Conservation (phyloP, 2,113 vertebrate species). For the Hemichromis elongatus region DNA sequence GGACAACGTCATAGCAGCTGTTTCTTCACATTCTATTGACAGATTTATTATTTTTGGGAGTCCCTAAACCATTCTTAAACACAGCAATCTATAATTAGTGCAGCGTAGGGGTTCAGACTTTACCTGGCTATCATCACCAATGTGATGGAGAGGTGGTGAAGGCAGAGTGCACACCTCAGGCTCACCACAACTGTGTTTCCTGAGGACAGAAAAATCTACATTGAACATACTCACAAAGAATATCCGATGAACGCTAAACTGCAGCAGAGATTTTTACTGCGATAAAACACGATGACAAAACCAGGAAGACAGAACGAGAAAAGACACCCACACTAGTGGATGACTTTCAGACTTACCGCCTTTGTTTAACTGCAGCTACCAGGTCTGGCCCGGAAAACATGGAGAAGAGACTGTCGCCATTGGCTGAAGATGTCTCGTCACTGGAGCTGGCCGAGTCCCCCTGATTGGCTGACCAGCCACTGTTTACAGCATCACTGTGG, state of each 20-base stretch:
- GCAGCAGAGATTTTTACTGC: accelerated
- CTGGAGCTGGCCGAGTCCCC: constrained; percentile 96
- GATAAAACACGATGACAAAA: neutral
- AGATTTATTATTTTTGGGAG: neutral
- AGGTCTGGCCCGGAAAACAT: constrained; percentile 99
- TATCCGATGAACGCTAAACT: neutral
- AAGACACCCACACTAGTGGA: neutral
- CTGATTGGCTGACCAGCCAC: constrained; percentile 92
- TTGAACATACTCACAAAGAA: neutral
- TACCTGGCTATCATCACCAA: constrained; percentile 91
- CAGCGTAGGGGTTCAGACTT: neutral
- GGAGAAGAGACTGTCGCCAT: constrained; percentile 97
- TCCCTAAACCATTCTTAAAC: neutral
- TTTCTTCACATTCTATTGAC: neutral
- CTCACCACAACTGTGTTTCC: constrained; percentile 97
- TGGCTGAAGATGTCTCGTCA: constrained; percentile 95
- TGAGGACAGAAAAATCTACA: constrained; percentile 42
- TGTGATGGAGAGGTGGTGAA: constrained; percentile 85
- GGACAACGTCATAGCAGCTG: neutral
- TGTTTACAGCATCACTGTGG: constrained; percentile 86
- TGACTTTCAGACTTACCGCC: constrained; percentile 74
- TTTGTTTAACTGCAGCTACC: constrained; percentile 95
- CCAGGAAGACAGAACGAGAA: neutral
- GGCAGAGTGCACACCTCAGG: constrained; percentile 87
- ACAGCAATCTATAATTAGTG: neutral